Evolutionary conservation across 1,140 invertebrate species (phyloP), one percentile per base, ranked within the genome.

Genomic region (Euborellia annulipes): DNA sequence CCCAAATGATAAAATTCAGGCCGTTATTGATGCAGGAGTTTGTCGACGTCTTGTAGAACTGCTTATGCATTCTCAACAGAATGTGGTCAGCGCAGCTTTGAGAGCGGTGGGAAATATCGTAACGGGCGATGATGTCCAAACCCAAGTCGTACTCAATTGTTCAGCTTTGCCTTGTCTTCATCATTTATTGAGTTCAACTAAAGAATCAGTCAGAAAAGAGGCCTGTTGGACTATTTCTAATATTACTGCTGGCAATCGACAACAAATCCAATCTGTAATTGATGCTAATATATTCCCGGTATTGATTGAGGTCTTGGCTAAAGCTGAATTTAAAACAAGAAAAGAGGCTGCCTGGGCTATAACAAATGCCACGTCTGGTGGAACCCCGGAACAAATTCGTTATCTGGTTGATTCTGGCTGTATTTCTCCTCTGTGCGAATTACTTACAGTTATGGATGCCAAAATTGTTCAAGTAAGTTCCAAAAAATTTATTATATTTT

Each of bases 311-410:
- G 86, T 96, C 50, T 72, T 97, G 57, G 75, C 76, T 41, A 85
- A 85, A 64, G 89, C 87, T 1, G 92, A 97, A 54, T 96, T 94
- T 58, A 96, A 96, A 67, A 96, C 91, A 9, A 73, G 90, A 50
- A 97, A 96, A 70, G 93, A 98, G 68, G 92, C 89, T 1, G 91
- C 91, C 0, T 97, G 94, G 94, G 91, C 92, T 4, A 92, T 98
- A 42, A 95, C 93, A 1, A 98, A 98, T 66, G 89, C 92, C 0
- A 95, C 92, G 1, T 94, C 88, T 47, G 92, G 92, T 20, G 94
- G 93, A 16, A 87, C 85, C 2, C 78, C 86, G 1, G 87, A 89
- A 55, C 93, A 97, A 70, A 93, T 97, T 54, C 73, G 78, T 69
- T 86, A 78, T 52, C 56, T 67, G 17, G 64, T 66, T 23, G 51